phyloP scores from a whole-genome alignment of 2,888 invertebrate species.

The Drosophila borborema region DNA sequence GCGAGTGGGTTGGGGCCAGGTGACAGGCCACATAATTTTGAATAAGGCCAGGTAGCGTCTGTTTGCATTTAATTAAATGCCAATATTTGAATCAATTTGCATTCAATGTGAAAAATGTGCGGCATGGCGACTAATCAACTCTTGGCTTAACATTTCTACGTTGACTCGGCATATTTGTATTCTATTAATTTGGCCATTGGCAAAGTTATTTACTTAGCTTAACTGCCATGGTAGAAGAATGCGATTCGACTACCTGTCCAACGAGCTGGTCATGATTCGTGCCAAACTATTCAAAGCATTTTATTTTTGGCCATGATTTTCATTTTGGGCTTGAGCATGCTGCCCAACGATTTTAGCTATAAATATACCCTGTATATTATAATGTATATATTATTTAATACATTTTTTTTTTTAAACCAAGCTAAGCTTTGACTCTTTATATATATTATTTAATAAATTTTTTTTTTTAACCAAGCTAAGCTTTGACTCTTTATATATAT shows the following conservation, averaged over 20 bases:
- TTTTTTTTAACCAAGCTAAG: too few relatives aligned
- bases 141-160: conserved; percentile 50
- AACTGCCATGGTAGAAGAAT: conserved; percentile 39
- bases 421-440: too few relatives aligned
- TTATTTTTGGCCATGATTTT: not conserved
- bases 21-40: conserved; percentile 32
- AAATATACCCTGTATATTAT: not conserved
- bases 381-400: not conserved
- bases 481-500: too few relatives aligned
- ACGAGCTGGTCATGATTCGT: conserved; percentile 1
- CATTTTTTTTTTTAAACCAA: too few relatives aligned
- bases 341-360: conserved; percentile 8
- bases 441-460: not conserved
- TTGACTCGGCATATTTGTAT: conserved; percentile 64
- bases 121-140: conserved; percentile 73
- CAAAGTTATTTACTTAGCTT: conserved; percentile 47
- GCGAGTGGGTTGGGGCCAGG: not conserved
- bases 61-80: conserved; percentile 78
- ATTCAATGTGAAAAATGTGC: conserved; percentile 70
- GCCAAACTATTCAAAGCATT: conserved; percentile 48
- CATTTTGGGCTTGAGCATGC: not conserved
- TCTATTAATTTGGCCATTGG: conserved; percentile 67
- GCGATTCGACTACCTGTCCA: conserved; percentile 11
- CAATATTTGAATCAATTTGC: conserved; percentile 80
- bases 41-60: conserved; percentile 50